Evolutionary conservation across 2,888 invertebrate species (phyloP).

Genomic region (Diplolepis rosae): DNA sequence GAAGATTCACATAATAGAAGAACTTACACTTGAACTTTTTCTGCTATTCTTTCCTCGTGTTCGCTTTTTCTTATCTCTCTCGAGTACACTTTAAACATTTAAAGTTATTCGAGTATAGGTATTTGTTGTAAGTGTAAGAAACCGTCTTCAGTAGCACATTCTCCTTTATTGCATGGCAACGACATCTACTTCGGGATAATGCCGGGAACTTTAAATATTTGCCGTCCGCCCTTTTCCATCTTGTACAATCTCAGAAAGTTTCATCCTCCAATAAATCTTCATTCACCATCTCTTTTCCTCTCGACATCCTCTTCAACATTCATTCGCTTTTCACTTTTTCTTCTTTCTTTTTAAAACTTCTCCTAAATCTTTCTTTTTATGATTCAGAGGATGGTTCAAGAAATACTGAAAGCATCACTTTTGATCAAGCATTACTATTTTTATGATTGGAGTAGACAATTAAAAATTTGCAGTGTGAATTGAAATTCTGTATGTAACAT

Average conservation of each 20-base stretch:
- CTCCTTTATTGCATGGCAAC: constrained; percentile 11
- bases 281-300: neutral
- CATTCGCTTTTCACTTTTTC: constrained; percentile 13
- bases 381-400: neutral
- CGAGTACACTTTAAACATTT: neutral
- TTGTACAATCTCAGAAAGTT: constrained; percentile 30
- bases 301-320: neutral
- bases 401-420: constrained; percentile 7
- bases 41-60: neutral
- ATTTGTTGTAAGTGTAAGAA: constrained; percentile 22
- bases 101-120: constrained; percentile 20
- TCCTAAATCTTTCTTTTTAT: neutral
- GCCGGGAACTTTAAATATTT: constrained; percentile 27
- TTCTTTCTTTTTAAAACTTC: constrained; percentile 12
- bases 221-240: constrained; percentile 17
- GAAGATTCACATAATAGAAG: neutral
- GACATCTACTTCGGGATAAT: constrained; percentile 18
- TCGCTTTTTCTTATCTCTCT: neutral
- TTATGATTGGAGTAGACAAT: neutral
- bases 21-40: neutral
- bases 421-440: neutral
- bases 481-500: no score
- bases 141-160: constrained; percentile 8
- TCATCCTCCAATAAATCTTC: constrained; percentile 20
- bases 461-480: no score